Conservation (phyloP, 2,888 invertebrate genomes). For the Rhagonycha lutea region DNA sequence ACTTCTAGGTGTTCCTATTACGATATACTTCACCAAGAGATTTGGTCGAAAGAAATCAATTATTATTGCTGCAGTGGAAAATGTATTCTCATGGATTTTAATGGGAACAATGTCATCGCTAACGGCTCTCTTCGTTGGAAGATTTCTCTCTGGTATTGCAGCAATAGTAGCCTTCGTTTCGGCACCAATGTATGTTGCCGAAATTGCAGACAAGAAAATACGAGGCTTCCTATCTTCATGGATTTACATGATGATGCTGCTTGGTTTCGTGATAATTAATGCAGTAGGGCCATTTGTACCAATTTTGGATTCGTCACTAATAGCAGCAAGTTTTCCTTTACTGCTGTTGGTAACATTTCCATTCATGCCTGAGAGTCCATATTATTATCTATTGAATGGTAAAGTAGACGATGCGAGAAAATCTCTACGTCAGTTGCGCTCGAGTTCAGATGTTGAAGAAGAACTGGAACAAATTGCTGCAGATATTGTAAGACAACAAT, state of each 20-base stretch:
- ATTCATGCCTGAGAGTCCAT: slow-evolving; percentile 48
- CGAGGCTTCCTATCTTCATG: slow-evolving; percentile 24
- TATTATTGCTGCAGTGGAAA: slow-evolving; percentile 44
- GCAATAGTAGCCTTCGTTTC: slow-evolving; percentile 17
- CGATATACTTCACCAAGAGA: slow-evolving; percentile 39
- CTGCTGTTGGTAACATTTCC: slow-evolving; percentile 40
- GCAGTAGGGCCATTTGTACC: slow-evolving; percentile 39
- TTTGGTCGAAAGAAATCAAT: slow-evolving; percentile 49
- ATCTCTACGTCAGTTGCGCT: slow-evolving; percentile 38
- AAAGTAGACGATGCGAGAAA: slow-evolving; percentile 37
- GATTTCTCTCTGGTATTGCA: slow-evolving; percentile 40
- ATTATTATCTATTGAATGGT: slow-evolving; percentile 41
- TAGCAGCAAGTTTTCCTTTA: slow-evolving; percentile 37
- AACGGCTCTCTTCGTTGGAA: slow-evolving; percentile 45
- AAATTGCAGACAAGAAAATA: slow-evolving; percentile 25
- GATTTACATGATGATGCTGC: slow-evolving; percentile 24
- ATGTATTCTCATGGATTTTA: slow-evolving; percentile 47
- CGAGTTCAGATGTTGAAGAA: slow-evolving; percentile 33
- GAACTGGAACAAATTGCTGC: slow-evolving; percentile 43
- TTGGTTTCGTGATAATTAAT: slow-evolving; percentile 23
- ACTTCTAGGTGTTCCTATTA: slow-evolving; percentile 25
- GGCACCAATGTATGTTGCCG: slow-evolving; percentile 30
- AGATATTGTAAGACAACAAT: slow-evolving; percentile 42
- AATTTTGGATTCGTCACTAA: slow-evolving; percentile 41
- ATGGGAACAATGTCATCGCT: slow-evolving; percentile 46